Conservation (phyloP, 2,888 invertebrate genomes). For the Barypeithes pellucidus region DNA sequence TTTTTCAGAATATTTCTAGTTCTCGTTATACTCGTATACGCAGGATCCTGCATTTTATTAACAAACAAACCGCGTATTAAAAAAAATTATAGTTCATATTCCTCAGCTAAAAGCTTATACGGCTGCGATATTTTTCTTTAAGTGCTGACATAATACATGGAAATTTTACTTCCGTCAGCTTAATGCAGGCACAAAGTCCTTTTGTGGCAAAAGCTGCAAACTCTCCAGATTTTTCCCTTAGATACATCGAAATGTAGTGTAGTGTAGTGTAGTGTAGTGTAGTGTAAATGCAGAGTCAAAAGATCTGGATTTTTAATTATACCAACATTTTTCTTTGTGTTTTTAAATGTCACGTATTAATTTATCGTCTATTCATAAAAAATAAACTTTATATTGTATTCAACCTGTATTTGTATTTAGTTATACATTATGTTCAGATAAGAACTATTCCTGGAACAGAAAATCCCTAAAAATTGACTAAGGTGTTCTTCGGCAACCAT, state of each 20-base stretch:
- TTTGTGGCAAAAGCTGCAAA: neutral
- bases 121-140: slow-evolving; percentile 1
- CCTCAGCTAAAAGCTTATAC: neutral
- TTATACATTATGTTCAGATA: no score
- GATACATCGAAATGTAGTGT: neutral
- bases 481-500: no score
- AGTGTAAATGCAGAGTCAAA: neutral
- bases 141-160: slow-evolving; percentile 3
- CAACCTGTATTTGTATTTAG: no score
- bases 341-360: no score
- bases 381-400: no score
- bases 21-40: no score
- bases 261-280: neutral
- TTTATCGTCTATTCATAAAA: no score
- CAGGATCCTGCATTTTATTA: no score
- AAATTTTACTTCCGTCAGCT: slow-evolving; percentile 15
- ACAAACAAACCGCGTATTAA: neutral
- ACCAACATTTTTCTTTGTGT: neutral
- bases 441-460: no score
- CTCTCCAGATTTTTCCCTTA: slow-evolving; percentile 3
- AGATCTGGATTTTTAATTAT: neutral
- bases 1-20: no score
- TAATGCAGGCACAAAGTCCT: neutral
- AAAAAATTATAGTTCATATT: neutral
- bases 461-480: no score